Percentiles rank a stretch among this genome's conserved stretches.
phyloP scores from a whole-genome alignment of 30 jellyfish, hydroid and myxozoan genomes.

The Aurelia coerulea region DNA sequence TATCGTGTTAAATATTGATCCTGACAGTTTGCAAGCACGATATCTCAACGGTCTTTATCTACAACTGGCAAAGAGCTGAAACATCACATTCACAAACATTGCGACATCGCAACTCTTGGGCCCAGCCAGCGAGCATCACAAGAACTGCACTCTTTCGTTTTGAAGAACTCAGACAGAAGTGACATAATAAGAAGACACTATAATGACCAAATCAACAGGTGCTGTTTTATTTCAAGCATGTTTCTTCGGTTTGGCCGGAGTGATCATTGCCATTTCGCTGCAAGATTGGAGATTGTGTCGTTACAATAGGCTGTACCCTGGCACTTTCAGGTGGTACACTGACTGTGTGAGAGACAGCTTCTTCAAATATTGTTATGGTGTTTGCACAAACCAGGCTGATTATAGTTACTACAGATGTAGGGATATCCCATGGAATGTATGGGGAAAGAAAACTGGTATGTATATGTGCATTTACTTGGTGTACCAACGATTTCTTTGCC shows the following conservation, averaged over 20 bases:
- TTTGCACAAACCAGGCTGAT: not conserved
- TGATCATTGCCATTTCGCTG: not conserved
- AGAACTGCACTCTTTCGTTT: no score
- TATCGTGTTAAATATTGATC: no score
- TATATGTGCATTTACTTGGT: not conserved
- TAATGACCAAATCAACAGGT: not conserved
- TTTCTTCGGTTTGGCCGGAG: not conserved
- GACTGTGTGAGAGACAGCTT: not conserved
- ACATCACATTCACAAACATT: no score
- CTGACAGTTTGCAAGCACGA: no score
- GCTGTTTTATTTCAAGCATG: not conserved
- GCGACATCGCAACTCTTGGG: no score
- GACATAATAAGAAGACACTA: not conserved
- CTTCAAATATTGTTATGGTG: not conserved
- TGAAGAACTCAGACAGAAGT: no score
- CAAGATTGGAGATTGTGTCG: not conserved
- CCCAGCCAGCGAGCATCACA: no score
- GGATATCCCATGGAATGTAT: not conserved
- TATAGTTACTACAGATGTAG: not conserved
- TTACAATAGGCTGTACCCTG: not conserved
- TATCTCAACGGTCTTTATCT: no score
- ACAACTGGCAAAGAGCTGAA: no score
- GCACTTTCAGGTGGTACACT: not conserved
- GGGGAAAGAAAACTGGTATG: conserved; percentile 7
- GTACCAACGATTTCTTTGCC: no score